Conservation (phyloP, 2,888 invertebrate species). For the Zygothrica quintamaculata region DNA sequence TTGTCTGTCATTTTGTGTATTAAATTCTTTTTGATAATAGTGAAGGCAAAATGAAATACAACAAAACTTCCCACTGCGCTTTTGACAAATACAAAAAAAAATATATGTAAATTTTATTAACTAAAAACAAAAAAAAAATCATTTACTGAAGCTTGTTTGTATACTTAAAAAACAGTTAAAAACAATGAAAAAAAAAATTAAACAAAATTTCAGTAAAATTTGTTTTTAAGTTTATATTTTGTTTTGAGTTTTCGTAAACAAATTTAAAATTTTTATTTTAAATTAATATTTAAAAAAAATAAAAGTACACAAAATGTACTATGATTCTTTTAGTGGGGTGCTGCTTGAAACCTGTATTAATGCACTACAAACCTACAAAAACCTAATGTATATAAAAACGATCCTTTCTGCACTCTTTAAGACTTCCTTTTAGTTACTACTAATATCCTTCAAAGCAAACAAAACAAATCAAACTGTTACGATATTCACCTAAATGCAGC, state of each 20-base stretch:
- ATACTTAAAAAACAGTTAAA: constrained; percentile 58
- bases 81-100: constrained; percentile 78
- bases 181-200: constrained; percentile 39
- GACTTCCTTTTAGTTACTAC: too few species aligned
- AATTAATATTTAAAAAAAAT: too few species aligned
- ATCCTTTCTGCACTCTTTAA: too few species aligned
- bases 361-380: too few species aligned
- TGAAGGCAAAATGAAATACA: constrained; percentile 82
- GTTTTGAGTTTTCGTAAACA: constrained; percentile 7
- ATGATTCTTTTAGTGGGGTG: too few species aligned
- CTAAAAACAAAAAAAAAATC: constrained; percentile 48
- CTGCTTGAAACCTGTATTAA: too few species aligned
- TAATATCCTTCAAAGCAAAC: too few species aligned
- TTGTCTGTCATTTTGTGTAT: constrained; percentile 60
- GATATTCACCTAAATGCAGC: too few species aligned
- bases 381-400: too few species aligned
- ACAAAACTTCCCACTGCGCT: constrained; percentile 85
- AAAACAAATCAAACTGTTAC: too few species aligned
- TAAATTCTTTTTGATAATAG: constrained; percentile 71
- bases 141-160: constrained; percentile 65
- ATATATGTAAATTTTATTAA: constrained; percentile 49
- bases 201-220: constrained; percentile 26
- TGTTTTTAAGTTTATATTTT: constrained; percentile 37
- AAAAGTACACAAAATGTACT: too few species aligned
- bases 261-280: too few species aligned